These are phyloP conservation scores for Oxyteleia sp. DNA, from an alignment of 2,888 invertebrate species.

Conservation along the genomic window DNA sequence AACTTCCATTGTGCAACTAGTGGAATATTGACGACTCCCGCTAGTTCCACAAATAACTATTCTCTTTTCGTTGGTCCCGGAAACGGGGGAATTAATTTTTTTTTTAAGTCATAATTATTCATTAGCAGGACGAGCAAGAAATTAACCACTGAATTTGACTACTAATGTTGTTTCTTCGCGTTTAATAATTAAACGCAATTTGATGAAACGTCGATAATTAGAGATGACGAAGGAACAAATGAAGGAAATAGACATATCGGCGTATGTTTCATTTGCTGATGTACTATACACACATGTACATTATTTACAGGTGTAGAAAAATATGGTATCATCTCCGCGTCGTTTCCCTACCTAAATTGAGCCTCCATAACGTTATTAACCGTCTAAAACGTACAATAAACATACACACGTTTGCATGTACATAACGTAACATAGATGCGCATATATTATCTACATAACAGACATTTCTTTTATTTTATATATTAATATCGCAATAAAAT, in stretches of 20 bases:
- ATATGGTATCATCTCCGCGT: conserved; percentile 61
- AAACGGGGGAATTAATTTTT: too few relatives aligned
- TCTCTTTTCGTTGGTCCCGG: background rate
- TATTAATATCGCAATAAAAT: conserved; percentile 61
- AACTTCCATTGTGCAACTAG: too few relatives aligned
- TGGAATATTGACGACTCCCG: too few relatives aligned
- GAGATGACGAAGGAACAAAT: conserved; percentile 57
- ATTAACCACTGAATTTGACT: conserved; percentile 38
- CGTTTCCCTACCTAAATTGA: conserved; percentile 84
- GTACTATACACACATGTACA: conserved; percentile 67
- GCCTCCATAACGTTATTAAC: conserved; percentile 84
- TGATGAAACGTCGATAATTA: conserved; percentile 28
- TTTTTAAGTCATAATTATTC: conserved; percentile 11
- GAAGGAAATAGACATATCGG: conserved; percentile 35
- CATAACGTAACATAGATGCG: conserved; percentile 66
- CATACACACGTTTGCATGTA: conserved; percentile 66
- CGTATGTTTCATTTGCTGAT: conserved; percentile 40
- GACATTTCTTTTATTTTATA: conserved; percentile 44
- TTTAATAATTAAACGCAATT: conserved; percentile 19
- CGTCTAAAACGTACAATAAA: conserved; percentile 62
- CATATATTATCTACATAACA: conserved; percentile 74
- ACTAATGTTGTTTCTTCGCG: conserved; percentile 22
- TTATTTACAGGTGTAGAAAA: conserved; percentile 68
- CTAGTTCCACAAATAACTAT: too few relatives aligned
- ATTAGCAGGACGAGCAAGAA: conserved; percentile 9